Base-by-base conservation (phyloP, 64 coral and sea anemone genomes). In the Dendronephthya gigantea region DNA sequence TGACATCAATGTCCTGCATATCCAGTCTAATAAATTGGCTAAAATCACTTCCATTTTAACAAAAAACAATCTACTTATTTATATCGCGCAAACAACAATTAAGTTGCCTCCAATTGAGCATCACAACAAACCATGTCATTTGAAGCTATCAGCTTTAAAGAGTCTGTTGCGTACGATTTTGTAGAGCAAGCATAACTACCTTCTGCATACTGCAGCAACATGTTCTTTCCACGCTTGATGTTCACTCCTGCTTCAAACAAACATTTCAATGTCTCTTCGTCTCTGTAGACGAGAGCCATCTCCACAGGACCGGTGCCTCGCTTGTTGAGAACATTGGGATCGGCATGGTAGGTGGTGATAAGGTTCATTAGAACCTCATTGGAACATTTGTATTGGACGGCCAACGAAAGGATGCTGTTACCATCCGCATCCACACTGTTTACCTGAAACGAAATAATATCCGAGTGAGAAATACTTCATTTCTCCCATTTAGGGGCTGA, bases 231-330 rank as follows among this genome's bases (percentile, higher is more conserved):
- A 12, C 72, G 72, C 17, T 79, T 79, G 72, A 79, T 79, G 72
- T 79, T 79, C 7, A 79, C 72, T 34, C 72, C 72, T 36, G 72
- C 29, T 29, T 79, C 72, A 79, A 79, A 79, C 72, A 79, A 79
- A 79, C 72, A 36, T 39, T 35, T 79, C 72, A 79, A 34, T 12
- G 36, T 79, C 72, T 79, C 72, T 15, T 29, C 72, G 17, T 79
- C 72, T 35, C 72, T 9, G 36, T 79, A 79, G 36, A 79, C 28
- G 13, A 79, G 72, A 33, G 72, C 72, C 72, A 79, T 79, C 17
- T 79, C 72, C 32, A 79, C 72, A 5, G 72, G 72, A 4, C 72
- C 72, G 2, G 32, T 79, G 14, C 72, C 72, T 36, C 15, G 36
- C 15, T 39, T 34, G 36, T 79, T 79, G 2, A 79, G 36, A 79